Evolutionary conservation across 2,113 vertebrate species (phyloP).

Genomic region (Coryphaenoides rupestris): DNA sequence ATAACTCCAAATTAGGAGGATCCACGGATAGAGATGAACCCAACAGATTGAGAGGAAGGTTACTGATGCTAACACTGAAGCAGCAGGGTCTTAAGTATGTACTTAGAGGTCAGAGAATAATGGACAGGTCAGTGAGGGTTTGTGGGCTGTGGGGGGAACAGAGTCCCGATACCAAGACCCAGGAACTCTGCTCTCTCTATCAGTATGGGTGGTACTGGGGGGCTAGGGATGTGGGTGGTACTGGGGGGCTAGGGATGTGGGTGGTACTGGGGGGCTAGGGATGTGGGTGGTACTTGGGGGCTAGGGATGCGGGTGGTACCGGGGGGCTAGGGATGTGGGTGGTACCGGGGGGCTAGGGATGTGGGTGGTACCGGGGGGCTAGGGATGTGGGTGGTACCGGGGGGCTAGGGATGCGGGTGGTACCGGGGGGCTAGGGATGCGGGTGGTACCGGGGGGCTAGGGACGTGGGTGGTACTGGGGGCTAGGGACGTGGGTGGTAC

Average conservation of each 20-base stretch:
- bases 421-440: too few species aligned
- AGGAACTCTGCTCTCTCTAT: background rate
- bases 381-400: too few species aligned
- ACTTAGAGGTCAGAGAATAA: too few species aligned
- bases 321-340: too few species aligned
- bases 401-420: too few species aligned
- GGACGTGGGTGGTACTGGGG: too few species aligned
- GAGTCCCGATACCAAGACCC: background rate
- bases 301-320: too few species aligned
- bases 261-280: constrained; percentile 44
- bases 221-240: constrained; percentile 3
- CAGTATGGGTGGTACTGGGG: too few species aligned
- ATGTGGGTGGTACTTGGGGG: constrained; percentile 23
- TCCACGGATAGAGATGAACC: background rate
- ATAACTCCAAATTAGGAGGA: background rate
- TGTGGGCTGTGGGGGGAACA: background rate
- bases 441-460: too few species aligned
- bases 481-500: too few species aligned
- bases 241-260: constrained; percentile 20
- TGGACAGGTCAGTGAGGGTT: background rate
- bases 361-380: too few species aligned
- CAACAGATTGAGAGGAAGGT: background rate
- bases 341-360: too few species aligned
- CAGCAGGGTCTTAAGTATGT: background rate
- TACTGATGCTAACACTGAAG: background rate